Evolutionary conservation across 2,113 vertebrate genomes (phyloP).

Genomic region (Peromyscus leucopus): DNA sequence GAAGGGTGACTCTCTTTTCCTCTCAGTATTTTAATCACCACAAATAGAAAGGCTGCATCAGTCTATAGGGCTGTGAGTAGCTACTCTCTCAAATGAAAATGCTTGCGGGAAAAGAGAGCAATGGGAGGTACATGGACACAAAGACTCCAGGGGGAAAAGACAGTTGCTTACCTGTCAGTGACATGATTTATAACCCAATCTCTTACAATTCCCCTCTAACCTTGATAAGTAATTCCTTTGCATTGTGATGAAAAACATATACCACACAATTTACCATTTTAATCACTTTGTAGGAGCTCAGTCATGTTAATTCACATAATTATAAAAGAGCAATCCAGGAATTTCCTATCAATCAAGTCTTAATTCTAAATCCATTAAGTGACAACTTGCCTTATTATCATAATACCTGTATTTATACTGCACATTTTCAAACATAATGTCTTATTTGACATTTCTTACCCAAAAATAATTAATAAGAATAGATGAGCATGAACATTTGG

Average conservation of each 20-base stretch:
- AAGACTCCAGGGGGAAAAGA: not conserved
- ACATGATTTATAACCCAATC: not conserved
- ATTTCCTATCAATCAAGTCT: not conserved
- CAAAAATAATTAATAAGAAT: not conserved
- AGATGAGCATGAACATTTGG: not conserved
- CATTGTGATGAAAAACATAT: not conserved
- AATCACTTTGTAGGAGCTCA: not conserved
- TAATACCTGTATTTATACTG: not conserved
- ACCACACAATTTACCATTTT: not conserved
- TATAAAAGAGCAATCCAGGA: not conserved
- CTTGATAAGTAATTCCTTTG: not conserved
- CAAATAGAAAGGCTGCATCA: constrained; percentile 3
- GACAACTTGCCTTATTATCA: not conserved
- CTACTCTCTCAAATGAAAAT: constrained; percentile 27
- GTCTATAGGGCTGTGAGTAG: not conserved
- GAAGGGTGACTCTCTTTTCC: constrained; percentile 1
- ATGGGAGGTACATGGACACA: not conserved
- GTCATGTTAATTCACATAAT: not conserved
- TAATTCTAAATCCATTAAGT: not conserved
- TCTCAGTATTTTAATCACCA: constrained; percentile 40
- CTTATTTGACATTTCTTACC: not conserved
- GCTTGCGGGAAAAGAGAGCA: not conserved
- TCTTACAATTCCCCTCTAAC: not conserved
- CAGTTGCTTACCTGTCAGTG: not conserved
- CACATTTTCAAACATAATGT: constrained; percentile 2